Evolutionary conservation across 2,888 invertebrate species (phyloP), one percentile per base, ranked within the genome.

Genomic region (Tiliacea citrago): DNA sequence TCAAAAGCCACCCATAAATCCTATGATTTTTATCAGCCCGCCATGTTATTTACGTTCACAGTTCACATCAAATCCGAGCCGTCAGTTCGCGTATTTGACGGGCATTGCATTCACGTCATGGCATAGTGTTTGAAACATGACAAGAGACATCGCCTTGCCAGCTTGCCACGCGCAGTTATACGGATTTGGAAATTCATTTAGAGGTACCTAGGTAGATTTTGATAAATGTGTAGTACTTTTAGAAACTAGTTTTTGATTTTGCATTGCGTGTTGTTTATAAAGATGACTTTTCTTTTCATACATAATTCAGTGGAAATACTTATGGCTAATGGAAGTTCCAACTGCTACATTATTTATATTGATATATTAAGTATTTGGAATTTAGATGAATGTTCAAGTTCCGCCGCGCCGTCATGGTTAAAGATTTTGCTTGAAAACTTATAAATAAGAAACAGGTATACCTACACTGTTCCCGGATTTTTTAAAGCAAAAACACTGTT

Each of bases 51-150:
- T 69, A 76, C 72, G 35, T 76, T 66, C 62, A 51, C 62, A 79
- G 73, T 73, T 62, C 42, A 72, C 61, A 49, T 76, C 71, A 63
- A 81, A 77, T 66, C 24, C 58, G 10, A n/a, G 42, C 71, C 57
- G 73, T 82, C 72, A 62, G 49, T 62, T 66, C 24, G 10, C 55
- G 21, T 39, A 60, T 78, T 60, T 82, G 80, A 80, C 80, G n/a
- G 67, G 72, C 68, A 45, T 57, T 65, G 68, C 65, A 68, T 83
- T 57, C 63, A 65, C 29, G 70, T 68, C 51, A 13, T 10, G 57
- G 45, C 42, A 62, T 67, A 69, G 67, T 77, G 60, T 77, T 55
- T 68, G 51, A 55, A 24, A 55, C 58, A 45, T 78, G 79, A 73
- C 73, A 69, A 42, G 66, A 67, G 73, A 73, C 83, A 69, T 69